These are phyloP conservation scores for Isoperla grammatica DNA, from an alignment of 2,888 invertebrate genomes.

Conservation along the genomic window DNA sequence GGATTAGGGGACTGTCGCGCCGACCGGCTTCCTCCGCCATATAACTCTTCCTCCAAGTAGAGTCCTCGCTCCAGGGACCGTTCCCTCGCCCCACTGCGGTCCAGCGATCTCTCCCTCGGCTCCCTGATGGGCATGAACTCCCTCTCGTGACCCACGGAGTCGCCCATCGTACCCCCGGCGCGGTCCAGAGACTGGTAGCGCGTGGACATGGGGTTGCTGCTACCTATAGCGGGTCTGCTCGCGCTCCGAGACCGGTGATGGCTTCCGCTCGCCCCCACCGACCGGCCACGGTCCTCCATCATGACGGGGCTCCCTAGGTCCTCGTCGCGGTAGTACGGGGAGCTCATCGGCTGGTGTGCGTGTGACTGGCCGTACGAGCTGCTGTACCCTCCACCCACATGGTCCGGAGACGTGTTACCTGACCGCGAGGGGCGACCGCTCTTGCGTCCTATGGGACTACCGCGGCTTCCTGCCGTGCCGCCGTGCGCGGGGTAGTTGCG, in stretches of 20 bases:
- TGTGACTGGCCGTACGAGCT: slow-evolving; percentile 21
- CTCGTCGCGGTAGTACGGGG: slow-evolving; percentile 56
- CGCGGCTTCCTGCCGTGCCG: slow-evolving; percentile 35
- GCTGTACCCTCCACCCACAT: slow-evolving; percentile 33
- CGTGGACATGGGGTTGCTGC: slow-evolving; percentile 44
- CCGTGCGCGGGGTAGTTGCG: slow-evolving; percentile 61
- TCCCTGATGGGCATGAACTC: slow-evolving; percentile 83
- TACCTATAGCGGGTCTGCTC: slow-evolving; percentile 59
- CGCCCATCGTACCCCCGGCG: slow-evolving; percentile 53
- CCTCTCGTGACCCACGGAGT: slow-evolving; percentile 65
- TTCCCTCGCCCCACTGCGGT: slow-evolving; percentile 55
- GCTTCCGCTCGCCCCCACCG: slow-evolving; percentile 58
- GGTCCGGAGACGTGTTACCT: slow-evolving; percentile 57
- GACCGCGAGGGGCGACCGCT: slow-evolving; percentile 47
- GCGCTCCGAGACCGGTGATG: slow-evolving; percentile 76
- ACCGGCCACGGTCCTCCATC: slow-evolving; percentile 65
- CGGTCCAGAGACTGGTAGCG: slow-evolving; percentile 67
- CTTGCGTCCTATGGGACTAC: slow-evolving; percentile 37
- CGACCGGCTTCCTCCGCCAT: slow-evolving; percentile 51
- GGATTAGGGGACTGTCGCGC: slow-evolving; percentile 67
- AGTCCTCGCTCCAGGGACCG: slow-evolving; percentile 61
- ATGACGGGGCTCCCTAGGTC: slow-evolving; percentile 81
- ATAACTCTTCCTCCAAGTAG: slow-evolving; percentile 65
- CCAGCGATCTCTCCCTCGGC: slow-evolving; percentile 61
- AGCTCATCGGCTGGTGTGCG: slow-evolving; percentile 51